These are phyloP conservation scores for Thamnophis sirtalis DNA, from an alignment of 2,113 vertebrate species.

Conservation along the genomic window DNA sequence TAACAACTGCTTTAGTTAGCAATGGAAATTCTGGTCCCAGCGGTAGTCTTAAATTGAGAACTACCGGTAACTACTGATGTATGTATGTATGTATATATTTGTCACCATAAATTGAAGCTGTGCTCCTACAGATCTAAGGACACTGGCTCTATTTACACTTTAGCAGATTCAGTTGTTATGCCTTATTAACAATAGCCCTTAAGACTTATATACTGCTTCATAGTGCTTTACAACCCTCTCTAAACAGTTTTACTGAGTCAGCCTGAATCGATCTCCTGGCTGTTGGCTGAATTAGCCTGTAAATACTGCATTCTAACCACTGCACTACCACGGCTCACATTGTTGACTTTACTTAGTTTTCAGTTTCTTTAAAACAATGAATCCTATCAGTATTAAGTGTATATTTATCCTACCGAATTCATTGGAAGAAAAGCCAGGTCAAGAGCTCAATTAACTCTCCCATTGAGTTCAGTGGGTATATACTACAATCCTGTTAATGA, in stretches of 20 bases:
- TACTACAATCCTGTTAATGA: neutral
- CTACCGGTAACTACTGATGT: neutral
- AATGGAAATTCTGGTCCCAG: neutral
- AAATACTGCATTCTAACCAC: no score
- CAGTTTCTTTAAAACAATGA: neutral
- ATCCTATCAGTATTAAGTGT: neutral
- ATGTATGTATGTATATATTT: neutral
- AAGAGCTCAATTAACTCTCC: neutral
- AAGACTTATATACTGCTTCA: no score
- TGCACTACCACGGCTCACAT: no score
- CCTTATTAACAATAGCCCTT: neutral
- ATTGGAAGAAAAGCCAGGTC: neutral
- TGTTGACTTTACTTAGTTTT: neutral
- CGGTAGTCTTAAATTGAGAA: neutral
- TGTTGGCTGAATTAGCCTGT: no score
- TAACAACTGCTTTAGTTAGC: neutral
- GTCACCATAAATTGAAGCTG: neutral
- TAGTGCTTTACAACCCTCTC: no score
- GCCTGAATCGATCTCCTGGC: no score
- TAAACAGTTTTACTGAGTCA: no score
- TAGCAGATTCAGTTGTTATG: neutral
- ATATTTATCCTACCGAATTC: neutral
- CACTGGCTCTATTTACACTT: neutral
- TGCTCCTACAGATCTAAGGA: neutral
- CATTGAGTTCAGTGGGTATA: neutral